phyloP scores from a whole-genome alignment of 2,797 vertebrate species.

The Cetoscarus ocellatus region DNA sequence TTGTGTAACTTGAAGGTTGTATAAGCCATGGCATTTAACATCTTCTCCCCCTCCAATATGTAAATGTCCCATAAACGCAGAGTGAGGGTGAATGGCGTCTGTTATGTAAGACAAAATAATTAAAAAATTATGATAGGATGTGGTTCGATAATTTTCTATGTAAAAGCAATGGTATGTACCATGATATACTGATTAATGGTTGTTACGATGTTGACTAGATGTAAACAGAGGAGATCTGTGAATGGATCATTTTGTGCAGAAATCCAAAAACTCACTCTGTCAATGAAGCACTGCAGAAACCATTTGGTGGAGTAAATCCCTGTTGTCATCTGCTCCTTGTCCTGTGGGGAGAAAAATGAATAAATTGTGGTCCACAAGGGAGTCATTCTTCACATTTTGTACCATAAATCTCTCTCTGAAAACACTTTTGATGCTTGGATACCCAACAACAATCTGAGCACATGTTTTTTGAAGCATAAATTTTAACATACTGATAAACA shows the following conservation, averaged over 20 bases:
- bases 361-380: constrained; percentile 30
- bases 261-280: constrained; percentile 90
- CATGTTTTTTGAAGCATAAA: constrained; percentile 12
- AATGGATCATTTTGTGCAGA: not conserved
- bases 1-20: constrained; percentile 89
- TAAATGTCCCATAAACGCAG: constrained; percentile 91
- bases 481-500: constrained; percentile 32
- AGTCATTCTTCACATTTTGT: constrained; percentile 6
- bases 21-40: constrained; percentile 88
- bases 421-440: constrained; percentile 2
- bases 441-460: constrained; percentile 1
- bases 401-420: constrained; percentile 33
- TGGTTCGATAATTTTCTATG: constrained; percentile 9
- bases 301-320: constrained; percentile 96
- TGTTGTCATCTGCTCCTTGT: constrained; percentile 94
- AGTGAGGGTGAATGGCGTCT: constrained; percentile 91
- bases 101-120: constrained; percentile 55
- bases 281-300: constrained; percentile 97
- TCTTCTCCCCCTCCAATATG: constrained; percentile 88
- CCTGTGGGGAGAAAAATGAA: constrained; percentile 74
- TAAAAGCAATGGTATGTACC: not conserved
- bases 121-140: constrained; percentile 16
- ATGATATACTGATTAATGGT: not conserved
- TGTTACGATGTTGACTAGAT: constrained; percentile 1
- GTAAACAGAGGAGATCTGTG: constrained; percentile 11